These are phyloP conservation scores for Tupaia tana DNA, from an alignment of 2,113 vertebrate species.

Conservation along the genomic window DNA sequence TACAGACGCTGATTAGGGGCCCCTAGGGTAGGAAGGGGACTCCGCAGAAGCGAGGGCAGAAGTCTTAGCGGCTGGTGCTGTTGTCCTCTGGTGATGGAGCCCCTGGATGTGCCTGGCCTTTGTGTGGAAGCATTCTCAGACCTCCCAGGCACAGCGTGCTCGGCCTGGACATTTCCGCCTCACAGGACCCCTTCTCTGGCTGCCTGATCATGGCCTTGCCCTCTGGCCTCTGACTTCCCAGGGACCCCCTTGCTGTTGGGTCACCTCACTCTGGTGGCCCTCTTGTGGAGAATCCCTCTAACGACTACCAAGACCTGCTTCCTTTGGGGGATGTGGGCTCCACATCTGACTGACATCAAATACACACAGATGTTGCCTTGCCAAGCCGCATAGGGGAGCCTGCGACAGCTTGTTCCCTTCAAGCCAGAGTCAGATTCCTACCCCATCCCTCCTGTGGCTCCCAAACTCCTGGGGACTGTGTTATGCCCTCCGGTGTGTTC, in stretches of 20 bases:
- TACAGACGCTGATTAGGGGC: neutral
- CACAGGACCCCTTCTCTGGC: neutral
- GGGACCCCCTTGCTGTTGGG: neutral
- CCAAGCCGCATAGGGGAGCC: neutral
- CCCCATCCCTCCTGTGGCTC: no score
- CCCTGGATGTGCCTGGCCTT: neutral
- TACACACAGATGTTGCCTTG: neutral
- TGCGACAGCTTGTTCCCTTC: neutral
- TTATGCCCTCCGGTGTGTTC: no score
- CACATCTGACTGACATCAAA: neutral
- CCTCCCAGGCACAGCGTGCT: neutral
- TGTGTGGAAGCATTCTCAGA: accelerated
- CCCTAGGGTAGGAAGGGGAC: no score
- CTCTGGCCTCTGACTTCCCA: neutral
- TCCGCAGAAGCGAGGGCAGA: no score
- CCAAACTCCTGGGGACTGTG: neutral
- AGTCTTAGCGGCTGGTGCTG: neutral
- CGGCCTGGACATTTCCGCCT: neutral
- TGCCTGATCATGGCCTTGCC: neutral
- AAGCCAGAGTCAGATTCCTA: neutral
- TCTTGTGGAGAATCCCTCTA: neutral
- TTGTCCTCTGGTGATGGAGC: neutral
- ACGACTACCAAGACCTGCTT: neutral
- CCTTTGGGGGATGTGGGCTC: neutral
- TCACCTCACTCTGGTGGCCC: neutral